phyloP scores from a whole-genome alignment of 2,888 invertebrate species.

The Chromoteleia sp. region DNA sequence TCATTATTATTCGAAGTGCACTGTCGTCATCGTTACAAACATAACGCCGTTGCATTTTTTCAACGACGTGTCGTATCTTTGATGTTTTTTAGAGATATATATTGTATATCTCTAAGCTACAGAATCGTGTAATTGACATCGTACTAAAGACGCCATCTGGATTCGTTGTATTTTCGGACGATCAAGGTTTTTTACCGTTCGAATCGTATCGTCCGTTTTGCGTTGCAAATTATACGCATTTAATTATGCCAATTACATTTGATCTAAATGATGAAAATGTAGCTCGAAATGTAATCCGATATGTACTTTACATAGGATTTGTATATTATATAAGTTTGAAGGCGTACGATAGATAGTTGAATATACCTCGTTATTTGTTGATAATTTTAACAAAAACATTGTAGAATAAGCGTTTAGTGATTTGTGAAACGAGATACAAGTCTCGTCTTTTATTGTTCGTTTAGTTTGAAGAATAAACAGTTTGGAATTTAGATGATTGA shows the following conservation, averaged over 20 bases:
- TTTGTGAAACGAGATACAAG: conserved; percentile 3
- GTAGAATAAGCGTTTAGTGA: conserved; percentile 43
- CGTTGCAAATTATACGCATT: conserved; percentile 24
- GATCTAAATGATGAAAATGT: conserved; percentile 20
- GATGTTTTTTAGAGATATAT: conserved; percentile 72
- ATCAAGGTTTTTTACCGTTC: not conserved
- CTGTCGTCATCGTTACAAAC: conserved; percentile 6
- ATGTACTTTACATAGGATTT: conserved; percentile 54
- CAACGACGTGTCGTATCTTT: conserved; percentile 62
- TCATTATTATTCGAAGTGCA: conserved; percentile 42
- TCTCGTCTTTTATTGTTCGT: conserved; percentile 27
- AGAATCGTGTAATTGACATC: conserved; percentile 10
- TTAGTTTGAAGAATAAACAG: conserved; percentile 27
- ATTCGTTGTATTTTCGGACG: not conserved
- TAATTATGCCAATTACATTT: conserved; percentile 38
- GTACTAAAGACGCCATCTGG: not conserved
- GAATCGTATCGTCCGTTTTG: conserved; percentile 13
- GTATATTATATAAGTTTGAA: conserved; percentile 52
- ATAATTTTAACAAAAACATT: conserved; percentile 58
- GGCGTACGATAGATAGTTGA: conserved; percentile 62
- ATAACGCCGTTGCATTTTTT: conserved; percentile 71
- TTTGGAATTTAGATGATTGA: conserved; percentile 6
- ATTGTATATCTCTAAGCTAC: conserved; percentile 24
- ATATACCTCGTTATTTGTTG: conserved; percentile 68
- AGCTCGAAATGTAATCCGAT: conserved; percentile 18